Base-by-base conservation (phyloP, 2,888 invertebrate genomes). In the Nemurella pictetii region DNA sequence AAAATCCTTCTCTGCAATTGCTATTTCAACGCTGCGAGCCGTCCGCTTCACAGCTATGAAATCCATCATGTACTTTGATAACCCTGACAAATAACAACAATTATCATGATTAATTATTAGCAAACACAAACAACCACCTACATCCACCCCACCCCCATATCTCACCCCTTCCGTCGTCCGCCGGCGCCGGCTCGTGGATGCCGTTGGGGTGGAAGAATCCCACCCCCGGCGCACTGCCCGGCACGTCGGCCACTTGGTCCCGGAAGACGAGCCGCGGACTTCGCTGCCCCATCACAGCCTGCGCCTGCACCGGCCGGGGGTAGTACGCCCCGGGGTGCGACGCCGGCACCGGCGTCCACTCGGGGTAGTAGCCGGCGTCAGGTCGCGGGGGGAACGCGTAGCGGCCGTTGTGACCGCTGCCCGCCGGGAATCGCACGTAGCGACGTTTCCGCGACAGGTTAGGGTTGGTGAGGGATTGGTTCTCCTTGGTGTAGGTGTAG, bases 81-180 rank as follows among this genome's bases (percentile, higher is more conserved):
- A n/a, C n/a, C n/a, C n/a, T n/a, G n/a, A n/a, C n/a, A n/a, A n/a
- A n/a, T n/a, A n/a, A n/a, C n/a, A n/a, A n/a, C n/a, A n/a, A n/a
- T n/a, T n/a, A n/a, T n/a, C n/a, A n/a, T n/a, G n/a, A n/a, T n/a
- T n/a, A n/a, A n/a, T n/a, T n/a, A n/a, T n/a, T n/a, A n/a, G n/a
- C n/a, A n/a, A n/a, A n/a, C n/a, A n/a, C n/a, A n/a, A n/a, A n/a
- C n/a, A n/a, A n/a, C n/a, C n/a, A n/a, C n/a, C n/a, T n/a, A n/a
- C n/a, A n/a, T n/a, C n/a, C n/a, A n/a, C n/a, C n/a, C n/a, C n/a
- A n/a, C n/a, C n/a, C 20, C 9, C 15, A 55, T 55, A 55, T 3
- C 55, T 89, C 89, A 89, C 90, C 73, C 55, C 80, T 73, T 32
- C 26, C 27, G 5, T 82, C 82, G 30, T 87, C 87, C 26, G 86